phyloP scores from a whole-genome alignment of 2,797 vertebrate species.

The Moxostoma hubbsi region DNA sequence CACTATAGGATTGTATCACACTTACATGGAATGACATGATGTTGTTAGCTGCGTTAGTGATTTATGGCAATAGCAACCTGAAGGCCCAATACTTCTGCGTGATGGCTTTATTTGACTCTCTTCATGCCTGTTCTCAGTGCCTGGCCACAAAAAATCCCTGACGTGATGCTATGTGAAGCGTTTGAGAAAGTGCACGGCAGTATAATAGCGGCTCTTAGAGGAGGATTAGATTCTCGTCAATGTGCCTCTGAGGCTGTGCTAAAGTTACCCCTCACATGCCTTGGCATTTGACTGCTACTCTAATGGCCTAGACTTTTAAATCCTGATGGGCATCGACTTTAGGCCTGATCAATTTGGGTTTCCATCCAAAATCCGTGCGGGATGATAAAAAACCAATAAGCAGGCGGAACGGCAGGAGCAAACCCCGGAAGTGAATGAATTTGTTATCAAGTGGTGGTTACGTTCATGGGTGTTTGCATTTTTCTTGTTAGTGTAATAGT shows the following conservation, averaged over 20 bases:
- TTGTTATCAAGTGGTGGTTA: constrained; percentile 43
- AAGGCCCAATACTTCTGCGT: constrained; percentile 33
- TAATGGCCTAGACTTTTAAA: constrained; percentile 84
- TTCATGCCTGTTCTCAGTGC: constrained; percentile 27
- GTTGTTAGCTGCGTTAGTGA: constrained; percentile 47
- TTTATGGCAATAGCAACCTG: constrained; percentile 41
- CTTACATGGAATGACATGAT: constrained; percentile 48
- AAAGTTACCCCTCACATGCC: constrained; percentile 82
- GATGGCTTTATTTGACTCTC: constrained; percentile 47
- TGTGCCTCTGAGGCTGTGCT: constrained; percentile 77
- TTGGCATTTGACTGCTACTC: constrained; percentile 81
- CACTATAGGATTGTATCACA: constrained; percentile 47
- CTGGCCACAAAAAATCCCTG: constrained; percentile 44
- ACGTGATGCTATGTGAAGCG: constrained; percentile 58
- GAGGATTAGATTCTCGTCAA: constrained; percentile 80
- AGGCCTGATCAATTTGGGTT: constrained; percentile 80
- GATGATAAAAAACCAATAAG: constrained; percentile 55
- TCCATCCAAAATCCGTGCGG: constrained; percentile 64
- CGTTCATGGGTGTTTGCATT: constrained; percentile 2
- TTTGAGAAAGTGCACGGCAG: constrained; percentile 60
- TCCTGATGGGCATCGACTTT: constrained; percentile 84
- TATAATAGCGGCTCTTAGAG: constrained; percentile 67
- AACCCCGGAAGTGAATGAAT: constrained; percentile 58
- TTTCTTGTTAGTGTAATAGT: constrained; percentile 16
- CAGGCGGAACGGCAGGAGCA: constrained; percentile 32